Evolutionary conservation across 2,113 vertebrate species (phyloP).

Genomic region (Lophochroa leadbeateri): DNA sequence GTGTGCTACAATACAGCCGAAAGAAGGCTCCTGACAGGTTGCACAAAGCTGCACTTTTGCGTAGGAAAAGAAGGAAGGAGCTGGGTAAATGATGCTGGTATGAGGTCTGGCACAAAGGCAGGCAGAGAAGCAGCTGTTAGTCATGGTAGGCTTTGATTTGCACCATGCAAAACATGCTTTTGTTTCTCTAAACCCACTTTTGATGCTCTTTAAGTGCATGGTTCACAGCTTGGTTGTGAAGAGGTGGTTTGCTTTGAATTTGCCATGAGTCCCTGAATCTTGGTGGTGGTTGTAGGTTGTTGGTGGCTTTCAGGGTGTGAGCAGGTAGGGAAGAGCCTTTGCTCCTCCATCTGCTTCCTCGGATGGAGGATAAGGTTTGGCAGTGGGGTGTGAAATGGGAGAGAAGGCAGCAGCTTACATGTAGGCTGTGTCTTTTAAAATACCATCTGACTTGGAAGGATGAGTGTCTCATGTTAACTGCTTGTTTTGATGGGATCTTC

Average conservation of each 20-base stretch:
- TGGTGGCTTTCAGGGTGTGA: background rate
- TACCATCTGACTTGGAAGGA: constrained; percentile 20
- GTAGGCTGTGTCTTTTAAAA: constrained; percentile 31
- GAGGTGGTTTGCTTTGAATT: background rate
- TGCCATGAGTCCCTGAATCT: background rate
- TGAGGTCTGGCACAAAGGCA: background rate
- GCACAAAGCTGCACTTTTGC: too few relatives aligned
- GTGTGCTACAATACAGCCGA: too few relatives aligned
- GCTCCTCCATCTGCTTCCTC: background rate
- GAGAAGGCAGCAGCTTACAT: constrained; percentile 1
- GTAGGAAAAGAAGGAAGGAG: too few relatives aligned
- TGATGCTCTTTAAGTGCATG: background rate
- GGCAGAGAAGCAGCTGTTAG: background rate
- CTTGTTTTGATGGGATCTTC: background rate
- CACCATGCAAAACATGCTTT: background rate
- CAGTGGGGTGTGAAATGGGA: background rate
- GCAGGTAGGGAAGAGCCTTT: background rate
- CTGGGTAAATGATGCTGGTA: background rate
- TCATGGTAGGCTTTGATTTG: background rate
- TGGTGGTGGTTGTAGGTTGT: background rate
- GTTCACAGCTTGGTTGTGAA: background rate
- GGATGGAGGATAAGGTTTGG: background rate
- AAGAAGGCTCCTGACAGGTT: too few relatives aligned
- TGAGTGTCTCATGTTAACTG: background rate
- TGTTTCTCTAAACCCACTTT: background rate